These are phyloP conservation scores for Heterodera filipjevi DNA, from an alignment of 2,888 invertebrate species.

Conservation along the genomic window DNA sequence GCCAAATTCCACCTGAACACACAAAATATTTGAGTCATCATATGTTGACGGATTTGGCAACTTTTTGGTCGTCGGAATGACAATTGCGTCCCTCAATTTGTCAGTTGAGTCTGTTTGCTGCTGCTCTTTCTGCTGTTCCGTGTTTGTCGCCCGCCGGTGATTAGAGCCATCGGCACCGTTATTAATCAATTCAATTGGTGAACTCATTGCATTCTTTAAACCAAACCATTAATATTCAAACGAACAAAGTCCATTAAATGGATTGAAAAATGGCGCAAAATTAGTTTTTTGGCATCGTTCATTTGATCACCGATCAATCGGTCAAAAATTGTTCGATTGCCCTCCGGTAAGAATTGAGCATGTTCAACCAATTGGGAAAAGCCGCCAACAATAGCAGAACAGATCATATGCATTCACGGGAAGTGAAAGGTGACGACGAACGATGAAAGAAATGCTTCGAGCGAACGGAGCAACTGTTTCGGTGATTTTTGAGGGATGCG, in stretches of 20 bases:
- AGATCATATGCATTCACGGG: too few species aligned
- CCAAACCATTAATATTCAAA: too few species aligned
- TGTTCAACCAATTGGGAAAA: too few species aligned
- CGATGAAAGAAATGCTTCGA: not conserved
- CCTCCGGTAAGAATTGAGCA: too few species aligned
- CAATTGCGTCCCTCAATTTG: not conserved
- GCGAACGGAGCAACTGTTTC: not conserved
- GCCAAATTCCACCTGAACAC: conserved; percentile 33
- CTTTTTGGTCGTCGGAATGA: not conserved
- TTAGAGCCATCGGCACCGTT: not conserved
- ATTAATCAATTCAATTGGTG: not conserved
- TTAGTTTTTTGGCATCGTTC: too few species aligned
- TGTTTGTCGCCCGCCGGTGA: not conserved
- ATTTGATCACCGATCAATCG: too few species aligned
- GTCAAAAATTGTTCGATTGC: too few species aligned
- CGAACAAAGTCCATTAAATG: too few species aligned
- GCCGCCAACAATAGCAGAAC: too few species aligned
- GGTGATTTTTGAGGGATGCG: not conserved
- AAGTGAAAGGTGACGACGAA: not conserved
- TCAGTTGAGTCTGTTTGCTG: not conserved
- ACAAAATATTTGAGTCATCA: not conserved
- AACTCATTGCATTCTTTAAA: not conserved
- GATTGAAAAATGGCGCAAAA: too few species aligned
- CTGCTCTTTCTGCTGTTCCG: not conserved
- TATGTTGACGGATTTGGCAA: not conserved